Evolutionary conservation across 2,113 vertebrate species (phyloP).

Genomic region (Campylorhamphus procurvoides): DNA sequence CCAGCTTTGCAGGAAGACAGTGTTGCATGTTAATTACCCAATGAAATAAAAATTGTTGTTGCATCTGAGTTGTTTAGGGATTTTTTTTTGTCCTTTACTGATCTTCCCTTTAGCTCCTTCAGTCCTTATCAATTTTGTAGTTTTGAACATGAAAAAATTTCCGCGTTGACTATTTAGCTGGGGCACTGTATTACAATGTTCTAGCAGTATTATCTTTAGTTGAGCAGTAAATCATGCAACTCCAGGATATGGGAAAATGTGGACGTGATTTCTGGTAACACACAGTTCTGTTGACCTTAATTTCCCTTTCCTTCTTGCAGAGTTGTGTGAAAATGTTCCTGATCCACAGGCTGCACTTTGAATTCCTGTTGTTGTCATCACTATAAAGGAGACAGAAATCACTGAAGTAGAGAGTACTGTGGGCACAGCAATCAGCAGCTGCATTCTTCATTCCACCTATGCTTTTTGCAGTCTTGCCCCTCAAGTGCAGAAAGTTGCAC

Average conservation of each 20-base stretch:
- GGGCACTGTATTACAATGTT: background rate
- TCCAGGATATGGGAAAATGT: background rate
- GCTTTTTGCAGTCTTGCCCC: background rate
- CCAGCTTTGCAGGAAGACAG: background rate
- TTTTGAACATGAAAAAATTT: background rate
- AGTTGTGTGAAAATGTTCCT: background rate
- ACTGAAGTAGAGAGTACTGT: slow-evolving; percentile 37
- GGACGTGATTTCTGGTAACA: background rate
- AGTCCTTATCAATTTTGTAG: background rate
- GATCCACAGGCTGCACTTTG: background rate
- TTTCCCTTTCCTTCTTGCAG: slow-evolving; percentile 11
- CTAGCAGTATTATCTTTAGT: background rate
- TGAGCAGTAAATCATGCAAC: background rate
- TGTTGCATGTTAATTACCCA: background rate
- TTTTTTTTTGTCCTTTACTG: background rate
- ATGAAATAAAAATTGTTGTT: background rate
- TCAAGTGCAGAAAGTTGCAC: background rate
- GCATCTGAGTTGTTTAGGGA: background rate
- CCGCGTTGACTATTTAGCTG: background rate
- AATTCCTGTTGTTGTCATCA: slow-evolving; percentile 22
- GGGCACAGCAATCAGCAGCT: background rate
- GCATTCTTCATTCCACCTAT: background rate
- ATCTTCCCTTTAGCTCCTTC: background rate
- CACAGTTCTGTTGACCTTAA: background rate
- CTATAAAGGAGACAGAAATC: background rate